A percentile compares a stretch with the other conserved stretches of the same genome.
Evolutionary conservation across 2,113 vertebrate genomes (phyloP).

Genomic region (Galbula dea): DNA sequence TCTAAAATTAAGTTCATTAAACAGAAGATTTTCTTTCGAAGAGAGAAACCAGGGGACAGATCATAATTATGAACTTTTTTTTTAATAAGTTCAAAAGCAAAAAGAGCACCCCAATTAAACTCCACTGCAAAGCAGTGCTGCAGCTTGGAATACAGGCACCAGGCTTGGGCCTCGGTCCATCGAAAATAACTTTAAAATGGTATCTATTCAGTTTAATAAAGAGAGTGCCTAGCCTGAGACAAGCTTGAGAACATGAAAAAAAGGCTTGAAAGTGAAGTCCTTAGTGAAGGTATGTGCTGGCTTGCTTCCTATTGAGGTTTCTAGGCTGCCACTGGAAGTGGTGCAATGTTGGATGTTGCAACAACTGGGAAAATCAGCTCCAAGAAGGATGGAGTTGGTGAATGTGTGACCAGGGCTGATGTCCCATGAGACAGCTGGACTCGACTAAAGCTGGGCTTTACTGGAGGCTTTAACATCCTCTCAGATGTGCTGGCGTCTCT

Average conservation of each 20-base stretch:
- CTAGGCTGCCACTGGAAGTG: rapidly evolving
- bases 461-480: not conserved
- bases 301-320: not conserved
- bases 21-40: conserved; percentile 17
- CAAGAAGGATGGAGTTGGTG: rapidly evolving
- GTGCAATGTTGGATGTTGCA: not conserved
- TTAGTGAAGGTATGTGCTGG: not conserved
- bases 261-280: not conserved
- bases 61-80: not conserved
- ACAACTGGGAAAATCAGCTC: not conserved
- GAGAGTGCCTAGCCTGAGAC: not conserved
- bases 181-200: not conserved
- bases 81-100: conserved; percentile 17
- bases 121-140: not conserved
- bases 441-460: not conserved
- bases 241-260: not conserved
- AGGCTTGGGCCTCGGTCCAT: not conserved
- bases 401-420: not conserved
- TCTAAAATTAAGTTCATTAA: conserved; percentile 59
- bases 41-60: not conserved
- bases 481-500: rapidly evolving
- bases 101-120: conserved; percentile 1
- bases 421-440: not conserved
- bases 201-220: not conserved
- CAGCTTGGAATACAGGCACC: not conserved